Evolutionary conservation across 92 coral and sea anemone genomes (phyloP).

Genomic region (Montipora capitata): DNA sequence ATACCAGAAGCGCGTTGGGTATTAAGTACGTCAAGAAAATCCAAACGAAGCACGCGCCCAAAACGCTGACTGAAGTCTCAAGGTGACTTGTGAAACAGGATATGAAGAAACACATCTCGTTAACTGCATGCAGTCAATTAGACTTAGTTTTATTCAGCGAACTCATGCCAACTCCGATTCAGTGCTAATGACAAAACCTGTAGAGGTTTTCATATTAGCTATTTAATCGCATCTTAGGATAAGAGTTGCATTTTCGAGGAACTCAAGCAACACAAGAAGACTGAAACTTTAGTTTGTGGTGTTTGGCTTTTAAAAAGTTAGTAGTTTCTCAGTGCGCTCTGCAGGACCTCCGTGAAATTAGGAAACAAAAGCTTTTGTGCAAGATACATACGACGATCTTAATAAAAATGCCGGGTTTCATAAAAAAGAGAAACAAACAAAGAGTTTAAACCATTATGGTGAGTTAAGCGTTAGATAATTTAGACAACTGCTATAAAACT

Average conservation of each 20-base stretch:
- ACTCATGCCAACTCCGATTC: not conserved
- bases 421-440: conserved; percentile 12
- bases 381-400: conserved; percentile 15
- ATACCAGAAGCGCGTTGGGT: not conserved
- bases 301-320: not conserved
- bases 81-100: not conserved
- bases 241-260: not conserved
- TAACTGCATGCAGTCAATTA: no score
- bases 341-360: conserved; percentile 18
- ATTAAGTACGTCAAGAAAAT: not conserved
- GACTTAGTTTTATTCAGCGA: not conserved
- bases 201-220: no score
- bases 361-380: conserved; percentile 53
- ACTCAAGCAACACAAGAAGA: not conserved
- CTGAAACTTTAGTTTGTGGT: not conserved
- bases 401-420: conserved; percentile 48
- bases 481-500: conserved; percentile 15
- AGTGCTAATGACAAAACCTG: not conserved
- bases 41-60: not conserved
- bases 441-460: conserved; percentile 32
- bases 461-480: conserved; percentile 30
- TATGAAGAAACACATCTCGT: not conserved
- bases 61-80: not conserved
- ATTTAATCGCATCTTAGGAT: not conserved
- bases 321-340: conserved; percentile 8